phyloP scores from a whole-genome alignment of 2,113 vertebrate genomes.

The Pelusios castaneus region DNA sequence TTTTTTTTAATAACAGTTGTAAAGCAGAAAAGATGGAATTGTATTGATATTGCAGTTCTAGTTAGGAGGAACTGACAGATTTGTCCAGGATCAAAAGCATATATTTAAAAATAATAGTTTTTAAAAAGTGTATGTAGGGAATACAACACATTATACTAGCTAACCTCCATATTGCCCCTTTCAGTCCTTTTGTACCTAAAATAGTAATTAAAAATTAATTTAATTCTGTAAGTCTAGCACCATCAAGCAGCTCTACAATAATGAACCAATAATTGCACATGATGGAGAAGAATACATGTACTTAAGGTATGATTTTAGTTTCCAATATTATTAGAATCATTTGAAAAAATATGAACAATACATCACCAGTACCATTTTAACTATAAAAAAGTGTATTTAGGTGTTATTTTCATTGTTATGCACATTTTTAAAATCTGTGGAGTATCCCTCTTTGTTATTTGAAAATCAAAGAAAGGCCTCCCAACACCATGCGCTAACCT shows the following conservation, averaged over 20 bases:
- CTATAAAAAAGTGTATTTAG: not conserved
- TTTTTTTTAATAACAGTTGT: not conserved
- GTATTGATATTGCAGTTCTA: not conserved
- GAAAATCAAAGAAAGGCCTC: not conserved
- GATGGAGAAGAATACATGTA: not conserved
- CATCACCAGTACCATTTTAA: not conserved
- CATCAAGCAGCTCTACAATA: not conserved
- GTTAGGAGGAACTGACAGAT: not conserved
- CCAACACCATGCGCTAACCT: conserved; percentile 79
- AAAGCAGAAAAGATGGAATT: not conserved
- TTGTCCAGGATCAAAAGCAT: not conserved
- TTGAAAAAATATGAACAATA: not conserved
- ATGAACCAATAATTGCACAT: not conserved
- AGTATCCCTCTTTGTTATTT: not conserved
- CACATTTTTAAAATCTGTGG: not conserved
- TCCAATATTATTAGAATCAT: not conserved
- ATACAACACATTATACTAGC: not conserved
- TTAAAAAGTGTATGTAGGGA: not conserved
- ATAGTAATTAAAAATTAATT: not conserved
- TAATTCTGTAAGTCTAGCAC: not conserved
- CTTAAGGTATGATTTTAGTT: not conserved
- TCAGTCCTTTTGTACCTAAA: not conserved
- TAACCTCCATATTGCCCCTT: not conserved
- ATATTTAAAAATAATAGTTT: not conserved
- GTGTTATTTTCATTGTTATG: not conserved